Percentiles rank a stretch among this genome's conserved stretches.
Evolutionary conservation across 2,888 invertebrate species (phyloP).

Genomic region (Saturnia japonica): DNA sequence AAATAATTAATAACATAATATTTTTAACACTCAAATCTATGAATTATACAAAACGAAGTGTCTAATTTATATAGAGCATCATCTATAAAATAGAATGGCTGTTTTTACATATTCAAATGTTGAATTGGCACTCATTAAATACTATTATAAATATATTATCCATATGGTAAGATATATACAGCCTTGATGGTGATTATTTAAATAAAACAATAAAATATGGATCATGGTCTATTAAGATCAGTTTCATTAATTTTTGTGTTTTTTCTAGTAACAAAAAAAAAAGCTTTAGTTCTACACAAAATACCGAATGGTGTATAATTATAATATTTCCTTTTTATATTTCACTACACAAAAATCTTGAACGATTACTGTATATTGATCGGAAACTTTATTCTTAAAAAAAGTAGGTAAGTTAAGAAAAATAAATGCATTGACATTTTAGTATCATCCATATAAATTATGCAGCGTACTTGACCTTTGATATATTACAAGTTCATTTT

Average conservation of each 20-base stretch:
- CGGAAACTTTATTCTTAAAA: background rate
- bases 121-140: background rate
- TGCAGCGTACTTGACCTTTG: slow-evolving; percentile 7
- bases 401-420: background rate
- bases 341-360: too few relatives aligned
- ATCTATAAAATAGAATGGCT: background rate
- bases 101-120: background rate
- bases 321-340: too few relatives aligned
- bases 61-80: background rate
- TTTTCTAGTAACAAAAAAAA: background rate
- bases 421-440: slow-evolving; percentile 4
- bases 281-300: too few relatives aligned
- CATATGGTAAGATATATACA: background rate
- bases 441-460: slow-evolving; percentile 1
- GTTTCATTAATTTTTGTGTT: background rate
- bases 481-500: background rate
- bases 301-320: too few relatives aligned
- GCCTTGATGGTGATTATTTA: background rate
- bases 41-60: background rate
- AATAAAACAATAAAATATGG: background rate
- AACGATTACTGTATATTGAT: too few relatives aligned
- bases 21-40: background rate
- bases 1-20: background rate
- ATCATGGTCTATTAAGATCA: background rate
- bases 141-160: too few relatives aligned